Evolutionary conservation across 2,797 vertebrate genomes (phyloP).

Genomic region (Takifugu ocellatus): DNA sequence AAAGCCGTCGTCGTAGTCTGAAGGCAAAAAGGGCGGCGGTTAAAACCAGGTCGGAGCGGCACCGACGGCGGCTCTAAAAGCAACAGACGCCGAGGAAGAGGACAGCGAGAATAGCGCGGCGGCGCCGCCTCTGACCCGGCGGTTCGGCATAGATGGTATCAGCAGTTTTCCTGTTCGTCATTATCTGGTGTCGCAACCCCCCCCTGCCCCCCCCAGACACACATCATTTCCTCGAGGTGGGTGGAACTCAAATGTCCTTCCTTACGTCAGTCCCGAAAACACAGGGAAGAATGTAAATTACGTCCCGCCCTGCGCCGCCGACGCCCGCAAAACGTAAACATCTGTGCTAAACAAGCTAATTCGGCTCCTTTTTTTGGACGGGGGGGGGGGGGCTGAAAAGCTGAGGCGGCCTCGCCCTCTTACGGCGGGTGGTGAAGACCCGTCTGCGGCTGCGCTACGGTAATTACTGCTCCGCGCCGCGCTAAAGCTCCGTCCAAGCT

Average conservation of each 20-base stretch:
- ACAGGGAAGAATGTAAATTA: constrained; percentile 59
- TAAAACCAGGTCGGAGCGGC: too few relatives aligned
- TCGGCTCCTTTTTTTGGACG: constrained; percentile 10
- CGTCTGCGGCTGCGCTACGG: constrained; percentile 24
- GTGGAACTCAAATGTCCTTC: constrained; percentile 59
- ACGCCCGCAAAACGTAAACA: constrained; percentile 40
- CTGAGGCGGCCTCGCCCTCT: constrained; percentile 12
- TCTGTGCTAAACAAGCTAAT: constrained; percentile 26
- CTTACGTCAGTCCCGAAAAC: constrained; percentile 43
- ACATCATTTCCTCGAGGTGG: constrained; percentile 65
- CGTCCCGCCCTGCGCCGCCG: constrained; percentile 42
- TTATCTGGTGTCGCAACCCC: constrained; percentile 49
- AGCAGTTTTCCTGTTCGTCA: constrained; percentile 54
- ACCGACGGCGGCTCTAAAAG: too few relatives aligned
- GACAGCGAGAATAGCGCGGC: too few relatives aligned
- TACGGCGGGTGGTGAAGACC: constrained; percentile 16
- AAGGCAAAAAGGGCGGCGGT: background rate
- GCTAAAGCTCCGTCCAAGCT: constrained; percentile 17
- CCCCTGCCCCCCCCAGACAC: constrained; percentile 45
- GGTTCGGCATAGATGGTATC: constrained; percentile 42
- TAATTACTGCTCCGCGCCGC: constrained; percentile 55
- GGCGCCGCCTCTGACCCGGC: too few relatives aligned
- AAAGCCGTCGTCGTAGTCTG: constrained; percentile 96
- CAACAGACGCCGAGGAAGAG: too few relatives aligned
- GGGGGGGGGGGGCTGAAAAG: constrained; percentile 5